These are phyloP conservation scores for Cardiocondyla obscurior DNA, from an alignment of 1,140 invertebrate species.

Conservation along the genomic window DNA sequence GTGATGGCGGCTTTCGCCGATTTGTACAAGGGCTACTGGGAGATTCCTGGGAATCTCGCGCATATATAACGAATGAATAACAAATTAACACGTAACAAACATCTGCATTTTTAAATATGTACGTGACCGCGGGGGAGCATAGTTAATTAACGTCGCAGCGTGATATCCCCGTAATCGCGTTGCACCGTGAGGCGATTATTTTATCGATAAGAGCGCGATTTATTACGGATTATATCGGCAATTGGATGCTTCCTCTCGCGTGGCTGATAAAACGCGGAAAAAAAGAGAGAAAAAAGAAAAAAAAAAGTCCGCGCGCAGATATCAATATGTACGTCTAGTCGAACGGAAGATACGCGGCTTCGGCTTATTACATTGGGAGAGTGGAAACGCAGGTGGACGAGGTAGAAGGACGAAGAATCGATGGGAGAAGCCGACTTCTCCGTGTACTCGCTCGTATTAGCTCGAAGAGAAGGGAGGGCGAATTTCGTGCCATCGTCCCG, in stretches of 20 bases:
- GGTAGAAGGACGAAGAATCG: neutral
- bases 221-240: neutral
- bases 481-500: conserved; percentile 54
- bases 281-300: too few species aligned
- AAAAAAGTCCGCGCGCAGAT: neutral
- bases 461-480: conserved; percentile 18
- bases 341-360: conserved; percentile 27
- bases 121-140: neutral
- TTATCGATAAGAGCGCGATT: neutral
- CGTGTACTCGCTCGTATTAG: neutral
- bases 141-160: neutral
- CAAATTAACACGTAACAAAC: conserved; percentile 31
- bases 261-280: neutral
- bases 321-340: neutral
- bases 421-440: neutral
- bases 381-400: conserved; percentile 9
- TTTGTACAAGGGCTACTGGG: conserved; percentile 9
- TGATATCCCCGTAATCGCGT: neutral
- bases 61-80: neutral
- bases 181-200: neutral
- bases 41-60: neutral
- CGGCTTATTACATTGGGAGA: neutral
- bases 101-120: neutral
- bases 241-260: neutral
- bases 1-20: conserved; percentile 41